Evolutionary conservation across 2,888 invertebrate genomes (phyloP), one percentile per base, ranked within the genome.

Genomic region (Chrysotoxum bicinctum): DNA sequence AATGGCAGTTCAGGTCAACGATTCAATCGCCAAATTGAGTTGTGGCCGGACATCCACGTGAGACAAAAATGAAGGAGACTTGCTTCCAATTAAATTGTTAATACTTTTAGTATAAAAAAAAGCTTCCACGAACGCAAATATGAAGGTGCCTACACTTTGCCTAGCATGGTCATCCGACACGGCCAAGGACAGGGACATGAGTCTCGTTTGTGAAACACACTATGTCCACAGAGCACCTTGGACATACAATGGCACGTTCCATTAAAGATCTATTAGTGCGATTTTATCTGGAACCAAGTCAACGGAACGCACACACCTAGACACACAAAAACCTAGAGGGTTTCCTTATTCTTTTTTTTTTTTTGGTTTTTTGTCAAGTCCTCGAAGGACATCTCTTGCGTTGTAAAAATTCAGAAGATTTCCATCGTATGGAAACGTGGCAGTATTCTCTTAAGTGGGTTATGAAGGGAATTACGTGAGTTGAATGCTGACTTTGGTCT

Each of bases 231-330:
- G 32, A 26, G 30, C 23, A 37, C 19, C 12, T 7, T 62, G 60
- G 69, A 66, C 76, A 58, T 35, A 16, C 30, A 21, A 58, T 73
- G 76, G 81, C 85, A 85, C 85, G 81, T 81, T 64, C 85, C 76
- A 85, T 81, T 85, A 81, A 85, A 69, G 76, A 85, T 81, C 85
- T 81, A 85, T 85, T 81, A 85, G 81, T 81, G 76, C 52, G 77
- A 85, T 81, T 81, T 77, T 73, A 81, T 81, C 81, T 69, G 69
- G 64, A 77, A 81, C 45, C 50, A 50, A 30, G 45, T 26, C 48
- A 43, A 9, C 5, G 58, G 12, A 26, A 9, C 12, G 23, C n/a
- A 19, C 37, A 52, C 26, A 52, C 40, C 1, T 3, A 43, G 3
- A 43, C n/a, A 2, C 8, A n/a, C 12, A 64, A 16, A 16, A 30